Percentiles rank a stretch among this genome's conserved stretches.
Conservation (phyloP, 1,140 invertebrate genomes). For the Zophobas morio region DNA sequence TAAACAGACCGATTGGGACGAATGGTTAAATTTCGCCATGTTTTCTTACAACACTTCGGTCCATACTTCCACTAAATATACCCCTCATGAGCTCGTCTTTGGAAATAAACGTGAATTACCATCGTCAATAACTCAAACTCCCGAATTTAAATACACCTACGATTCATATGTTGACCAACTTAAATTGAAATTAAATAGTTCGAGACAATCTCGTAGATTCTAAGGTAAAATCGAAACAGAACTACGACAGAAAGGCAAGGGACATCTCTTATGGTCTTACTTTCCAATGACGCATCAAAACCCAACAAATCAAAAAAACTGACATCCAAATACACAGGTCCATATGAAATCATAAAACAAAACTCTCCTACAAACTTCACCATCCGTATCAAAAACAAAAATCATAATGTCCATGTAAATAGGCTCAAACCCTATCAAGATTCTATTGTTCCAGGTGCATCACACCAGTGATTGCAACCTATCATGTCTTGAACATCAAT, state of each 20-base stretch:
- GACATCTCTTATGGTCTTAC: background rate
- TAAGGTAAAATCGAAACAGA: slow-evolving; percentile 1
- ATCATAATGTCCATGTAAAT: slow-evolving; percentile 2
- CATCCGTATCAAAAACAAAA: slow-evolving; percentile 17
- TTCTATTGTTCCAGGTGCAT: background rate
- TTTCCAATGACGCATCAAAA: slow-evolving; percentile 7
- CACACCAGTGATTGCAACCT: background rate
- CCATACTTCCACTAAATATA: too few species aligned
- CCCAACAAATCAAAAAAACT: slow-evolving; percentile 25
- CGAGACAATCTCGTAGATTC: slow-evolving; percentile 54
- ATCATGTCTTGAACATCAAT: background rate
- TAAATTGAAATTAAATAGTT: slow-evolving; percentile 66
- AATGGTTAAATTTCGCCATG: too few species aligned
- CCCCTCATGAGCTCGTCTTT: too few species aligned
- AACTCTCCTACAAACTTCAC: slow-evolving; percentile 18
- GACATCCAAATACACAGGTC: slow-evolving; percentile 34
- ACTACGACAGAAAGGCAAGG: slow-evolving; percentile 42
- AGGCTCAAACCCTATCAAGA: background rate
- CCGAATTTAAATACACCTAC: too few species aligned
- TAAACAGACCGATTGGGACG: too few species aligned
- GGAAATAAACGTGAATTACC: too few species aligned
- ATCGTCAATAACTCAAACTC: too few species aligned
- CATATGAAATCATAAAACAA: slow-evolving; percentile 41
- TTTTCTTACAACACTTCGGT: too few species aligned
- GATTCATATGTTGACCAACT: slow-evolving; percentile 38